A percentile compares a stretch with the other conserved stretches of the same genome.
These are phyloP conservation scores for Bergia puertoricense DNA, from an alignment of 92 coral and sea anemone species.

Conservation along the genomic window DNA sequence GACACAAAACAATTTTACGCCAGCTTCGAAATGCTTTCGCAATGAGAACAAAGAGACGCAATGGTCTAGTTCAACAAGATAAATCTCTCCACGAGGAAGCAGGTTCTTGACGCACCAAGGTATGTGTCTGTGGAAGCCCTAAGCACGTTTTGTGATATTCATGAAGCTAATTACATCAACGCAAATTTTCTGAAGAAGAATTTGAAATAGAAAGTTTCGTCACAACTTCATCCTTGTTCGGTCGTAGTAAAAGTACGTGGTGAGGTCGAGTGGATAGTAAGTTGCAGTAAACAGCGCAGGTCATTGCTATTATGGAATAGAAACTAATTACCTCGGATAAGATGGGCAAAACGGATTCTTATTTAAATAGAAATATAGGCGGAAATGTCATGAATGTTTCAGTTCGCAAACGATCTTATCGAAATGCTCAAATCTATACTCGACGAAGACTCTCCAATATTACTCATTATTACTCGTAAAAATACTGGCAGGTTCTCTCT, in stretches of 20 bases:
- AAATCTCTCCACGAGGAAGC: conserved; percentile 24
- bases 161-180: background rate
- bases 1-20: conserved; percentile 7
- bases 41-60: background rate
- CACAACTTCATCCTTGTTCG: background rate
- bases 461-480: background rate
- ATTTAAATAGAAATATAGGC: conserved; percentile 5
- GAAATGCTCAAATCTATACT: background rate
- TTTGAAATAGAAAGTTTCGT: background rate
- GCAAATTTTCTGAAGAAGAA: background rate
- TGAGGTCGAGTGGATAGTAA: background rate
- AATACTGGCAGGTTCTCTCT: background rate
- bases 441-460: background rate
- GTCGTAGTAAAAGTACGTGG: background rate
- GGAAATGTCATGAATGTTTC: conserved; percentile 27
- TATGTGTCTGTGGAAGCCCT: background rate
- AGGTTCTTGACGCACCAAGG: conserved; percentile 2
- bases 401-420: conserved; percentile 16
- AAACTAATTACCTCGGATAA: conserved; percentile 23
- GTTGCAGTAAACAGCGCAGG: background rate
- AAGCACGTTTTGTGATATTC: background rate
- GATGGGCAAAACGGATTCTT: background rate
- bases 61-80: background rate
- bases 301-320: background rate
- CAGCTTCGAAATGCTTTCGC: conserved; percentile 25